Conservation (phyloP, 2,888 invertebrate species). For the Drosophila quinaria region DNA sequence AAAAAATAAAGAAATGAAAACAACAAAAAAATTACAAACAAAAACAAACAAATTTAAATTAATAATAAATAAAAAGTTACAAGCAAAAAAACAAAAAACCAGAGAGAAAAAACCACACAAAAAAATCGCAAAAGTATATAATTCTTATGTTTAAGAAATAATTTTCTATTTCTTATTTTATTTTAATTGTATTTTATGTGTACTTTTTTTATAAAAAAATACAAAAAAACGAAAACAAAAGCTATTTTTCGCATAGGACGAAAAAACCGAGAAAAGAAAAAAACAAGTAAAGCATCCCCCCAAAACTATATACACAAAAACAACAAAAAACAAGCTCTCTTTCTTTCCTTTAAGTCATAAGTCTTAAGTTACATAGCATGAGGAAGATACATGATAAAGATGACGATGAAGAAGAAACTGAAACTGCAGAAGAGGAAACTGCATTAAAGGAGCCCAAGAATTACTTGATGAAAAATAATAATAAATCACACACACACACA, state of each 20-base stretch:
- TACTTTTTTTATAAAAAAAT: conserved; percentile 84
- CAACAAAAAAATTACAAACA: conserved; percentile 75
- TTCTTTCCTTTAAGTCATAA: conserved; percentile 76
- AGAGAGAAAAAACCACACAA: conserved; percentile 74
- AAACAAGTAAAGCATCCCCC: conserved; percentile 67
- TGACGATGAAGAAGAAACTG: conserved; percentile 21
- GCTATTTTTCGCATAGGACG: conserved; percentile 49
- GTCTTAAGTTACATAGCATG: conserved; percentile 71
- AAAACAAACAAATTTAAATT: conserved; percentile 76
- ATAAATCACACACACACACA: conserved; percentile 21
- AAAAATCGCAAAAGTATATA: conserved; percentile 82
- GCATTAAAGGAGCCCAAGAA: conserved; percentile 41
- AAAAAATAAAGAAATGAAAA: conserved; percentile 75
- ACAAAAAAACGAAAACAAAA: conserved; percentile 72
- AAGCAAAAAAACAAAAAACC: conserved; percentile 72
- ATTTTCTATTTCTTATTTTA: conserved; percentile 85
- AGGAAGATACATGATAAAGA: conserved; percentile 31
- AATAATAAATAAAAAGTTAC: conserved; percentile 82
- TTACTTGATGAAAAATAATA: conserved; percentile 55
- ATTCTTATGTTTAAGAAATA: conserved; percentile 85
- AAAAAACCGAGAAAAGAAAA: conserved; percentile 62
- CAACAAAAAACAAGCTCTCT: conserved; percentile 57
- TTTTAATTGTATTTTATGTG: conserved; percentile 85
- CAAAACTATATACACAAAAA: conserved; percentile 64
- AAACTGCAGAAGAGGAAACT: conserved; percentile 35